Conservation (phyloP, 2,888 invertebrate species). For the Heteromyza rotundicornis region DNA sequence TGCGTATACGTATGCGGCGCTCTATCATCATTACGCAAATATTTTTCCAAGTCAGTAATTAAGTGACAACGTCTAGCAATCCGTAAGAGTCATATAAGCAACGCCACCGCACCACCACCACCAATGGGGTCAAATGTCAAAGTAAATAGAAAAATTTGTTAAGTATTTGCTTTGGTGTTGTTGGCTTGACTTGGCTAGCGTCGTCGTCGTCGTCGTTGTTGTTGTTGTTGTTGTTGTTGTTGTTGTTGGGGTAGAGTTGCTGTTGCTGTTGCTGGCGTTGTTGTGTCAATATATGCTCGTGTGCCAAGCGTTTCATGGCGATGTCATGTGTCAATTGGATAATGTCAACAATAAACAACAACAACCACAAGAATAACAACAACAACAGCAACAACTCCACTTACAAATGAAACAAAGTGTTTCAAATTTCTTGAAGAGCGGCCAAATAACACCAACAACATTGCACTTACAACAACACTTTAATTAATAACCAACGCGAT, state of each 20-base stretch:
- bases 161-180: too few relatives aligned
- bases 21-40: background rate
- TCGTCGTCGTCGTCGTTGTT: constrained; percentile 45
- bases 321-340: constrained; percentile 41
- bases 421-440: constrained; percentile 27
- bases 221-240: constrained; percentile 16
- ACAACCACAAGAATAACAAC: background rate
- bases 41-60: background rate
- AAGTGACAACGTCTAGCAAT: background rate
- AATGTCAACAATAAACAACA: constrained; percentile 44
- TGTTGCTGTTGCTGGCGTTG: constrained; percentile 25
- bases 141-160: background rate
- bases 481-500: constrained; percentile 26
- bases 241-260: constrained; percentile 15
- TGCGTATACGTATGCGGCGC: background rate
- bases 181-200: too few relatives aligned
- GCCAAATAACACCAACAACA: constrained; percentile 6
- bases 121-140: constrained; percentile 20
- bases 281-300: constrained; percentile 16
- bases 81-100: background rate
- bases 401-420: constrained; percentile 28
- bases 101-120: background rate
- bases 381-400: constrained; percentile 29
- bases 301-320: background rate
- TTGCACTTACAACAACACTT: constrained; percentile 8